Base-by-base conservation (phyloP, 2,888 invertebrate species). In the Venustoraphidia nigricollis region DNA sequence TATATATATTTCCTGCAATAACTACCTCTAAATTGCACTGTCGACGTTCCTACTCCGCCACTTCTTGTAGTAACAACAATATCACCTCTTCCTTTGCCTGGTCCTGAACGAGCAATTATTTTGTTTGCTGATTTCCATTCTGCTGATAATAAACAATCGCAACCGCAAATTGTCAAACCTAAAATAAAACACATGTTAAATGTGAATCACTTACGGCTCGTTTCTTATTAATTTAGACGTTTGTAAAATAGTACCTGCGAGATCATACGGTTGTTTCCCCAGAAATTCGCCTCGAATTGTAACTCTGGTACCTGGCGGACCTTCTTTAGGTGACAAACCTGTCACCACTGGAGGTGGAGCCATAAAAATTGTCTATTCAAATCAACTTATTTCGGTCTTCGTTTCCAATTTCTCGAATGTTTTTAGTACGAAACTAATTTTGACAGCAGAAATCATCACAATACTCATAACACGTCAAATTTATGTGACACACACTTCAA, bases 91-190 rank as follows among this genome's bases (percentile, higher is more conserved):
- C 90, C 89, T 63, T 90, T 90, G 35, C 89, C 89, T 2, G 90
- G 85, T 0, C 96, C 96, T 6, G 95, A 90, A 49, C 97, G 79
- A 0, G 96, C 96, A 45, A 95, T 83, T 53, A 98, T 94, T 72
- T 98, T 98, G 62, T 94, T 97, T 36, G 86, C 77, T 2, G 95
- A 93, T 62, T 94, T 92, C 98, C 98, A 98, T 73, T 97, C 96
- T 1, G 94, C 93, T 10, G 95, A 90, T 48, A 97, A 67, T 35
- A 93, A 69, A 61, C 97, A 97, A 62, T 98, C 96, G 55, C 89
- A 87, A 0, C 91, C 95, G 68, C 97, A 97, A 58, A 99, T 96
- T 60, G 84, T 85, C 9, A 98, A 68, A 47, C 91, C 94, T 92
- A 56, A n/a, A 60, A 59, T 53, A 51, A 50, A 27, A 35, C 36